Evolutionary conservation across 2,113 vertebrate genomes (phyloP), one percentile per base, ranked within the genome.

Genomic region (Ceratotherium simum): DNA sequence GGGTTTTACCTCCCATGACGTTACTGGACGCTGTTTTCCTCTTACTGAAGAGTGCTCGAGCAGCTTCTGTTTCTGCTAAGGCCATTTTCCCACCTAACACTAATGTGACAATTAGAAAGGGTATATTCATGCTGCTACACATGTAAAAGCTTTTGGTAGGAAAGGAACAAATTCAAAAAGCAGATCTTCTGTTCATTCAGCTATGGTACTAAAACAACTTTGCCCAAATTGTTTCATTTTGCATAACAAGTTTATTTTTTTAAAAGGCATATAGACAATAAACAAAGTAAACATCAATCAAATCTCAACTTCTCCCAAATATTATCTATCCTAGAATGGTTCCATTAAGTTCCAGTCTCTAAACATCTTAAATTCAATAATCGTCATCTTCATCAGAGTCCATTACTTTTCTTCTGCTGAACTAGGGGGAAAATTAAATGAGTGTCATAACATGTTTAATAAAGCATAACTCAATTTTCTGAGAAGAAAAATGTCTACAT

Each of bases 321-420:
- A 94, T 69, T 90, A 90, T 39, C 69, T 97, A 91, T 85, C 88
- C 95, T 97, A 90, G 96, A 94, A 92, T 67, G 93, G 90, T 89
- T 80, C 95, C 88, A 29, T 51, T 58, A 97, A 83, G 79, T 76
- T 72, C 84, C 84, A 96, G 78, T 93, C 96, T 98, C 95, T 98
- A 89, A 90, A 69, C 51, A 83, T 98, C 97, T 97, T 80, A 95
- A 33, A 91, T 97, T 98, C 97, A 99, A 79, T 98, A 98, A 97
- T 99, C 99, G 0, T 99, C 99, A 1, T 99, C 99, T 96, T 99
- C 99, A 97, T 99, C 99, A 0, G 99, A 99, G 98, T 99, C 99
- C 99, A 99, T 98, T 95, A 99, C 99, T 98, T 98, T 99, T 97
- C 99, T 99, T 98, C 99, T 99, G 99, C 99, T 99, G 98, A 99